Conservation (phyloP, 2,113 vertebrate genomes). For the Propithecus coquereli region DNA sequence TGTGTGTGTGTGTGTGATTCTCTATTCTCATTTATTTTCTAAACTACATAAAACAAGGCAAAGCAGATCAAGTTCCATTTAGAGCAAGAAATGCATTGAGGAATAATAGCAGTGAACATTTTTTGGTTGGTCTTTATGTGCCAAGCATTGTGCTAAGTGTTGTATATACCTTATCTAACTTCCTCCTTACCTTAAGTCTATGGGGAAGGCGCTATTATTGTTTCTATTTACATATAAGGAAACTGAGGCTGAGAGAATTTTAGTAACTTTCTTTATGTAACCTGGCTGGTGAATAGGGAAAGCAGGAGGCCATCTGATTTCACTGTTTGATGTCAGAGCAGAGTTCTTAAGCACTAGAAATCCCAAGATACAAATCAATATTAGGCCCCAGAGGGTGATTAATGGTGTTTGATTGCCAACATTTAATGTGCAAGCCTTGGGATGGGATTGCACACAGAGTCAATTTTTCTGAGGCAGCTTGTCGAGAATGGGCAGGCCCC, state of each 20-base stretch:
- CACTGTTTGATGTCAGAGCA: not conserved
- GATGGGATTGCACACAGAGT: not conserved
- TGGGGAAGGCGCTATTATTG: not conserved
- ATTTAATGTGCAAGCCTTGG: conserved; percentile 21
- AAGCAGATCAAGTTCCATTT: not conserved
- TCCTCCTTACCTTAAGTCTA: not conserved
- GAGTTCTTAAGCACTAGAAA: conserved; percentile 35
- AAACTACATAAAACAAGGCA: not conserved
- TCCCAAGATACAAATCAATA: conserved; percentile 46
- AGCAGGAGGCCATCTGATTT: not conserved
- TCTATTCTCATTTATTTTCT: not conserved
- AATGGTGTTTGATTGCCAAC: conserved; percentile 39
- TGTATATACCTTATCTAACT: not conserved
- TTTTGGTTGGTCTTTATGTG: not conserved
- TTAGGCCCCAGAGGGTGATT: not conserved
- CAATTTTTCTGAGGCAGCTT: conserved; percentile 11
- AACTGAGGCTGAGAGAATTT: not conserved
- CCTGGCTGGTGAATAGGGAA: not conserved
- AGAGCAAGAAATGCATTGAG: not conserved
- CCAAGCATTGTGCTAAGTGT: not conserved
- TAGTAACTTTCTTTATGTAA: not conserved
- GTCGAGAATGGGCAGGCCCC: not conserved
- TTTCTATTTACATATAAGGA: not conserved
- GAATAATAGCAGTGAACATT: not conserved
- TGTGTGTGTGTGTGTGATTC: not conserved